Evolutionary conservation across 1,140 invertebrate genomes (phyloP).

Genomic region (Plectus sambesii): DNA sequence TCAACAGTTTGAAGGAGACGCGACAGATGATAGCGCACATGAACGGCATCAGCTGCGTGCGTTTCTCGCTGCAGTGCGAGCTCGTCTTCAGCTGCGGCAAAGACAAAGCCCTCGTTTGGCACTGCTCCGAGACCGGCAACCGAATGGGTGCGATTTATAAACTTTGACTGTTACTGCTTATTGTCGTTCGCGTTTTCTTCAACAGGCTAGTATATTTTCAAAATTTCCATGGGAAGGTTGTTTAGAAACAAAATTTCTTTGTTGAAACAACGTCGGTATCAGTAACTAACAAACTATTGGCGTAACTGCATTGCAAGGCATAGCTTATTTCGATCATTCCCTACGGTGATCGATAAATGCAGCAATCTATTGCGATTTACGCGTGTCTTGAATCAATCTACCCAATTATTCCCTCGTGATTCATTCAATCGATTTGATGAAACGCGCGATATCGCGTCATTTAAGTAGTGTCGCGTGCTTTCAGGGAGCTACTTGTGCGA

Average conservation of each 20-base stretch:
- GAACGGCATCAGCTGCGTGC: constrained; percentile 65
- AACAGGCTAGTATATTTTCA: constrained; percentile 11
- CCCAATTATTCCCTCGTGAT: too few species aligned
- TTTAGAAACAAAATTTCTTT: too few species aligned
- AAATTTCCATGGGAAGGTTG: not conserved
- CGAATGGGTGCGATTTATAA: constrained; percentile 32
- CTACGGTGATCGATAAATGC: too few species aligned
- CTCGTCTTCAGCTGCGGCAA: constrained; percentile 82
- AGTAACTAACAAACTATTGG: too few species aligned
- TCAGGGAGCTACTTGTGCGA: constrained; percentile 28
- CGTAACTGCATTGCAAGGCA: too few species aligned
- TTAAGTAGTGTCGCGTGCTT: too few species aligned
- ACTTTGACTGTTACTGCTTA: constrained; percentile 47
- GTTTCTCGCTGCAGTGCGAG: constrained; percentile 60
- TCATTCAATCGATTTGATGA: not conserved
- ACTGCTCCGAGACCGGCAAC: constrained; percentile 67
- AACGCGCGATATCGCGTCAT: not conserved
- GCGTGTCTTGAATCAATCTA: too few species aligned
- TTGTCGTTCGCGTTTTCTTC: constrained; percentile 5
- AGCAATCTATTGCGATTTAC: too few species aligned
- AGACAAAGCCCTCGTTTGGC: constrained; percentile 87
- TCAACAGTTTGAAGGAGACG: constrained; percentile 73
- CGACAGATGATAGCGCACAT: constrained; percentile 50
- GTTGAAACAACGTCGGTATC: too few species aligned
- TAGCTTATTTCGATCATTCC: too few species aligned